A percentile compares a stretch with the other conserved stretches of the same genome.
Evolutionary conservation across 2,888 invertebrate species (phyloP).

Genomic region (Chalcis sispes): DNA sequence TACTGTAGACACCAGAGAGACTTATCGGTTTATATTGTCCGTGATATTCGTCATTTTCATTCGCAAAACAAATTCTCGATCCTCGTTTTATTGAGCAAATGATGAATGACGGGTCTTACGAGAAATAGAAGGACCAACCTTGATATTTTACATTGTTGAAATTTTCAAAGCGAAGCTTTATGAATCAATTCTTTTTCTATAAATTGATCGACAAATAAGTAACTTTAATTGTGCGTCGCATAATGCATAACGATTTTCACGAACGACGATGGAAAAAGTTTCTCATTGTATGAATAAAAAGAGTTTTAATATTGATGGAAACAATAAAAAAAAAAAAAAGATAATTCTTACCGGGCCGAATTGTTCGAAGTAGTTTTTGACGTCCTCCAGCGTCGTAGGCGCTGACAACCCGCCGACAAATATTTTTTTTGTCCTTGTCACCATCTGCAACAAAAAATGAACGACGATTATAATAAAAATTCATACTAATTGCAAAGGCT

Average conservation of each 20-base stretch:
- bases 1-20: constrained; percentile 1
- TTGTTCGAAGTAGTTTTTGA: constrained; percentile 99
- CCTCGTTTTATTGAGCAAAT: constrained; percentile 11
- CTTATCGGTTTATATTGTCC: constrained; percentile 13
- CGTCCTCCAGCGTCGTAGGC: constrained; percentile 99
- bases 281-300: background rate
- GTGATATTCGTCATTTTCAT: constrained; percentile 11
- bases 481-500: background rate
- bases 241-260: background rate
- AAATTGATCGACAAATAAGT: no score
- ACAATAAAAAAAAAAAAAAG: background rate
- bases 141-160: background rate
- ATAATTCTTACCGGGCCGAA: constrained; percentile 95
- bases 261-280: background rate
- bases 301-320: background rate
- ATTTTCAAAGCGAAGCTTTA: no score
- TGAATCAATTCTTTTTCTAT: no score
- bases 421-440: constrained; percentile 99
- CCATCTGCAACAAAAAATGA: constrained; percentile 88
- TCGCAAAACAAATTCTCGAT: constrained; percentile 7
- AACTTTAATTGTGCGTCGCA: no score
- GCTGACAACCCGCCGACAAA: constrained; percentile 99
- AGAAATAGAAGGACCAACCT: background rate
- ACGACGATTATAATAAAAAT: background rate
- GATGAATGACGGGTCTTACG: background rate